Evolutionary conservation across 2,888 invertebrate genomes (phyloP).

Genomic region (Callyntrura guangdongensis): DNA sequence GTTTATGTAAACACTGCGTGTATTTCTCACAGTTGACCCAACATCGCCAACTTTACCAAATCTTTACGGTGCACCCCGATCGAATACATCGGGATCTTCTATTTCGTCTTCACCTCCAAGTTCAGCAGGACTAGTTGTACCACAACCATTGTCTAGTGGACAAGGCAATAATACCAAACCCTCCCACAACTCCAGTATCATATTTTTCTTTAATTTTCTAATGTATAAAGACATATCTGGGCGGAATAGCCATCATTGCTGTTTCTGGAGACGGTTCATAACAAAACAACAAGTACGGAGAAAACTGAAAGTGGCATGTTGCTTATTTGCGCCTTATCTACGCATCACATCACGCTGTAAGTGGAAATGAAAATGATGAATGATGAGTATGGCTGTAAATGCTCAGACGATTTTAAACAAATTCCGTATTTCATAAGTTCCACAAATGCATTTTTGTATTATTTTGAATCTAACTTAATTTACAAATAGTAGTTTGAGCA

Average conservation of each 20-base stretch:
- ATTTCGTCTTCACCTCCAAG: constrained; percentile 86
- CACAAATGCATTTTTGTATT: too few species aligned
- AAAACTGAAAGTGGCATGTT: too few species aligned
- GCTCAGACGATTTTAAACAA: too few species aligned
- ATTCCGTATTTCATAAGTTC: too few species aligned
- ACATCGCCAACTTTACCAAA: constrained; percentile 83
- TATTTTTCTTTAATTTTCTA: neutral
- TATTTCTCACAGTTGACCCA: constrained; percentile 81
- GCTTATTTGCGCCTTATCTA: too few species aligned
- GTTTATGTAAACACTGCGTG: neutral
- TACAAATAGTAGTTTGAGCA: too few species aligned
- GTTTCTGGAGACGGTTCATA: too few species aligned
- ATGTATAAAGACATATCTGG: neutral
- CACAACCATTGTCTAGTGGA: constrained; percentile 89
- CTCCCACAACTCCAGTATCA: constrained; percentile 86
- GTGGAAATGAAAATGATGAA: neutral
- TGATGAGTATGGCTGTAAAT: too few species aligned
- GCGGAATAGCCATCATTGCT: too few species aligned
- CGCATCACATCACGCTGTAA: too few species aligned
- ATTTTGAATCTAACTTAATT: too few species aligned
- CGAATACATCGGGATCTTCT: constrained; percentile 87
- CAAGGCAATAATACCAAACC: constrained; percentile 82
- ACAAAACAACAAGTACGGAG: too few species aligned
- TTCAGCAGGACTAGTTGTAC: constrained; percentile 93
- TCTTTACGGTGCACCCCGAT: constrained; percentile 85